These are phyloP conservation scores for Belonocnema kinseyi DNA, from an alignment of 1,140 invertebrate genomes.

Conservation along the genomic window DNA sequence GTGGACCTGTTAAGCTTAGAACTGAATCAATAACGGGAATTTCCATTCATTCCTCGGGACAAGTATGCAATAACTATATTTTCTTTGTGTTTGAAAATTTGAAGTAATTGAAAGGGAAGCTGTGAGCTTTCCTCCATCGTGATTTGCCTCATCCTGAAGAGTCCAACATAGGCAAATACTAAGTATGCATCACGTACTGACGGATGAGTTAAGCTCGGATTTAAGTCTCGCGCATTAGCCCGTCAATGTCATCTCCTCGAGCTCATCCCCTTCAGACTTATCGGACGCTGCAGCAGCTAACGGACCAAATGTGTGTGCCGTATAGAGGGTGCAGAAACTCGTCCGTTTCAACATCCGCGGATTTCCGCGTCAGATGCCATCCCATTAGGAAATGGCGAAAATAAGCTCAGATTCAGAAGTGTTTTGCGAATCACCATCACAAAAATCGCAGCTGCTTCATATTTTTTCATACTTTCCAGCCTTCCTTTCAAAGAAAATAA, in stretches of 20 bases:
- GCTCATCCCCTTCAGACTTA: conserved; percentile 73
- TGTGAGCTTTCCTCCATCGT: not conserved
- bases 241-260: conserved; percentile 75
- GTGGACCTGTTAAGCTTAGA: too few relatives aligned
- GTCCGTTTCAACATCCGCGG: conserved; percentile 58
- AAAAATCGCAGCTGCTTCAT: conserved; percentile 37
- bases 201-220: conserved; percentile 74
- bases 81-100: not conserved
- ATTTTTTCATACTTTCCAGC: not conserved
- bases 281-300: conserved; percentile 69
- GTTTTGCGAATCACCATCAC: conserved; percentile 37
- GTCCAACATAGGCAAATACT: conserved; percentile 55
- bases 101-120: conserved; percentile 4
- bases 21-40: too few relatives aligned
- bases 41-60: too few relatives aligned
- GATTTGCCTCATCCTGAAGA: conserved; percentile 23
- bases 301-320: conserved; percentile 58
- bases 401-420: conserved; percentile 13
- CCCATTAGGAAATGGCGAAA: conserved; percentile 47
- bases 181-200: conserved; percentile 73
- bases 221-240: conserved; percentile 72
- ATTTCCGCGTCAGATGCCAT: conserved; percentile 65
- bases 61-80: not conserved
- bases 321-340: conserved; percentile 47
- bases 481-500: too few relatives aligned